A percentile compares a stretch with the other conserved stretches of the same genome.
Conservation (phyloP, 2,888 invertebrate species). For the Drosophila gaucha region DNA sequence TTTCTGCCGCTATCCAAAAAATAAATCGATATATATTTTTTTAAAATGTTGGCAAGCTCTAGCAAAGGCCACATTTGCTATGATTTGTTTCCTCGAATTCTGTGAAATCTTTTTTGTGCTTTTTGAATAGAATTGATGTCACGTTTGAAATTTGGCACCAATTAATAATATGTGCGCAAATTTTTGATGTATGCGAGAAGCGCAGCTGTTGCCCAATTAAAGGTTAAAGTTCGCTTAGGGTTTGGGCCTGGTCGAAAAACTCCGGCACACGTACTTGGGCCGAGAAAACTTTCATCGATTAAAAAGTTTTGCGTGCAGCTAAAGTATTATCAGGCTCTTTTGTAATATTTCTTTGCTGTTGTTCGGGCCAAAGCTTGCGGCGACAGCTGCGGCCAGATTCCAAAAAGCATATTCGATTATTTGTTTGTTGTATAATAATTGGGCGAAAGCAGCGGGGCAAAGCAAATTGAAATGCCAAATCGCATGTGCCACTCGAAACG, state of each 20-base stretch:
- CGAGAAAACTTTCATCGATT: constrained; percentile 75
- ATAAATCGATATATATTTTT: neutral
- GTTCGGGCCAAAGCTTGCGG: constrained; percentile 27
- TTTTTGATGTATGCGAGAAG: constrained; percentile 38
- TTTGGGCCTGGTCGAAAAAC: constrained; percentile 7
- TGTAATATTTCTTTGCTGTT: constrained; percentile 29
- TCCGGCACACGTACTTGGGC: constrained; percentile 61
- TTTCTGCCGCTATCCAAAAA: no score
- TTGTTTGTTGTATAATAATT: constrained; percentile 71
- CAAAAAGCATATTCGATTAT: constrained; percentile 63
- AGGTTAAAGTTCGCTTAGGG: constrained; percentile 57
- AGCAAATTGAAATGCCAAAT: constrained; percentile 53
- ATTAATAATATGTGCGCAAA: constrained; percentile 56
- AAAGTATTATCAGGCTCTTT: constrained; percentile 68
- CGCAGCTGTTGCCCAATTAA: constrained; percentile 55
- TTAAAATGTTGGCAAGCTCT: neutral
- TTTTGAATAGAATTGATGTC: constrained; percentile 20
- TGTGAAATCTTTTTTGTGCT: neutral
- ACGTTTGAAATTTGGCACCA: constrained; percentile 34
- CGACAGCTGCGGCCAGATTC: constrained; percentile 54
- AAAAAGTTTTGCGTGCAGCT: constrained; percentile 59
- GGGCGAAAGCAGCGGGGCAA: constrained; percentile 11
- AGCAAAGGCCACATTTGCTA: neutral
- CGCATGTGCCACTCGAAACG: constrained; percentile 36
- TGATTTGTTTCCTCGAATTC: neutral